A percentile compares a stretch with the other conserved stretches of the same genome.
Evolutionary conservation across 2,113 vertebrate species (phyloP).

Genomic region (Spermophilus dauricus): DNA sequence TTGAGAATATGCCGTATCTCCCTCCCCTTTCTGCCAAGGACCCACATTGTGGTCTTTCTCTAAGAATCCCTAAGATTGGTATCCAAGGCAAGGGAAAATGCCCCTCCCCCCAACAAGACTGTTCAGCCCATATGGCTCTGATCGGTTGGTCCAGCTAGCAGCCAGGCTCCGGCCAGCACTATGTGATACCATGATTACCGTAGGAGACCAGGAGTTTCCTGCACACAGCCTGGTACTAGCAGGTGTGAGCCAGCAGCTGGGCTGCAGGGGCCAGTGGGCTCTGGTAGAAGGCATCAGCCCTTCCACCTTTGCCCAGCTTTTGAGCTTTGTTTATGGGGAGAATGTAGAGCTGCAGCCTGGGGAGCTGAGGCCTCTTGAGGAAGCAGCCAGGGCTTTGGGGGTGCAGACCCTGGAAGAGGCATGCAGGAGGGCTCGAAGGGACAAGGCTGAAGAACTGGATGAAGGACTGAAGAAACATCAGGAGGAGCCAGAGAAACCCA

Average conservation of each 20-base stretch:
- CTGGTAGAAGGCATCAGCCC: slow-evolving; percentile 88
- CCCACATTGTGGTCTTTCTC: slow-evolving; percentile 43
- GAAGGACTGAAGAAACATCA: slow-evolving; percentile 19
- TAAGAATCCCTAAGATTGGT: slow-evolving; percentile 63
- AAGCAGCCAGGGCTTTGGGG: slow-evolving; percentile 88
- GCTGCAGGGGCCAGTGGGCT: slow-evolving; percentile 74
- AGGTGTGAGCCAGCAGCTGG: slow-evolving; percentile 89
- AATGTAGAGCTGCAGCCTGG: slow-evolving; percentile 74
- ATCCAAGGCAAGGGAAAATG: slow-evolving; percentile 63
- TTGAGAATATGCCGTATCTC: slow-evolving; percentile 69
- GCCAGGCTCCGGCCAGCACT: slow-evolving; percentile 88
- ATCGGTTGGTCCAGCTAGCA: slow-evolving; percentile 89
- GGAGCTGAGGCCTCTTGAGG: slow-evolving; percentile 85
- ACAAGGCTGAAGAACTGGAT: neutral
- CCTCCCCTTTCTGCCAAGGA: slow-evolving; percentile 57
- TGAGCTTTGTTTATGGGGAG: slow-evolving; percentile 91
- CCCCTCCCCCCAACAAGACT: slow-evolving; percentile 50
- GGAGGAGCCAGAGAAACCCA: slow-evolving; percentile 49
- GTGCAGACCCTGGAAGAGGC: slow-evolving; percentile 89
- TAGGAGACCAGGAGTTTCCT: slow-evolving; percentile 88
- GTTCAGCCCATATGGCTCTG: slow-evolving; percentile 77
- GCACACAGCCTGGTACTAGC: slow-evolving; percentile 92
- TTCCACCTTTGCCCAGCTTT: slow-evolving; percentile 91
- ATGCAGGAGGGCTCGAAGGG: slow-evolving; percentile 78
- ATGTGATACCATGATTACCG: slow-evolving; percentile 90